These are phyloP conservation scores for Pandemis heparana DNA, from an alignment of 2,888 invertebrate species.

Conservation along the genomic window DNA sequence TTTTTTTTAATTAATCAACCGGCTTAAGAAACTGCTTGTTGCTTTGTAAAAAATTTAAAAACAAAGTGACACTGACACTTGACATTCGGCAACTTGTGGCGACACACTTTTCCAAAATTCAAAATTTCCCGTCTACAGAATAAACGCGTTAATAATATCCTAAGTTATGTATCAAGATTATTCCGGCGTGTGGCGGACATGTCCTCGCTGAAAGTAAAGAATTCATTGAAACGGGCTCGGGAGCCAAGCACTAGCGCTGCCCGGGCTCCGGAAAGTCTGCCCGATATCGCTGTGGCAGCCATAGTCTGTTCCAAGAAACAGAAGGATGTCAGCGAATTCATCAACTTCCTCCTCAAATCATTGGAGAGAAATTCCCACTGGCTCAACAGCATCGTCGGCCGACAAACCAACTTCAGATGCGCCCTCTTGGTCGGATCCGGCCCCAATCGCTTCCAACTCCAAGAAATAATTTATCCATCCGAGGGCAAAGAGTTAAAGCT, in stretches of 20 bases:
- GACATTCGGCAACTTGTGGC: conserved; percentile 10
- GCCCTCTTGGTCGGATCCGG: conserved; percentile 75
- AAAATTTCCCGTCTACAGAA: conserved; percentile 68
- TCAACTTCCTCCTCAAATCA: conserved; percentile 67
- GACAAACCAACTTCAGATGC: conserved; percentile 71
- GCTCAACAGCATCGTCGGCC: conserved; percentile 69
- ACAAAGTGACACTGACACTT: conserved; percentile 5
- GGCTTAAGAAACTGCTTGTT: background rate
- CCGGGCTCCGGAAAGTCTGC: conserved; percentile 56
- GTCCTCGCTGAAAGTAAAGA: conserved; percentile 59
- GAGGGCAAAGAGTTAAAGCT: conserved; percentile 64
- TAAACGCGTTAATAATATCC: conserved; percentile 56
- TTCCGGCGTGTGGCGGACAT: conserved; percentile 56
- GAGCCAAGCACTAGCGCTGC: conserved; percentile 50
- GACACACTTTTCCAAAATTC: conserved; percentile 47
- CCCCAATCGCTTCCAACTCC: conserved; percentile 75
- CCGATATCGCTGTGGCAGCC: conserved; percentile 74
- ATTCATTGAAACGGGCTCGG: conserved; percentile 54
- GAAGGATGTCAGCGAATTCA: conserved; percentile 74
- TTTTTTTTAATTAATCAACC: background rate
- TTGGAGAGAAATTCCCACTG: conserved; percentile 72
- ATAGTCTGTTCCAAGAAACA: conserved; percentile 73
- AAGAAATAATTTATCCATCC: conserved; percentile 75
- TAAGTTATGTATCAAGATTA: conserved; percentile 60
- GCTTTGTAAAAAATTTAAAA: background rate